A percentile compares a stretch with the other conserved stretches of the same genome.
phyloP scores from a whole-genome alignment of 2,888 invertebrate genomes.

The Nezara viridula region DNA sequence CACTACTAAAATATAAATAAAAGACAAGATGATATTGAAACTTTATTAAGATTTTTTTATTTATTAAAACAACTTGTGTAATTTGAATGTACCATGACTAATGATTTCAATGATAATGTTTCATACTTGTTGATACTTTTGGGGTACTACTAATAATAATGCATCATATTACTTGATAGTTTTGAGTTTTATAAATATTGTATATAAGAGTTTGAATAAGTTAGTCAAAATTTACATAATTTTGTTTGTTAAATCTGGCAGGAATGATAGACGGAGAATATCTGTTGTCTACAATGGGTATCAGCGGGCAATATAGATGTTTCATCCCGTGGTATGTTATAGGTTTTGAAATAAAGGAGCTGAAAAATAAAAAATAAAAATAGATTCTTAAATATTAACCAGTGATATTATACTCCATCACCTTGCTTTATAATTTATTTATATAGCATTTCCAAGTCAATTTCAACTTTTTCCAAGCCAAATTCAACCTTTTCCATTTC shows the following conservation, averaged over 20 bases:
- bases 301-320: not conserved
- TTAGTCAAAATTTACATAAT: not conserved
- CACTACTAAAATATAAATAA: not conserved
- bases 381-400: not conserved
- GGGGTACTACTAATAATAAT: not conserved
- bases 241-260: not conserved
- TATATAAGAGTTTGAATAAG: not conserved
- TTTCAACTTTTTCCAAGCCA: too few relatives aligned
- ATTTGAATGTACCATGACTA: not conserved
- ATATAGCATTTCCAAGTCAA: too few relatives aligned
- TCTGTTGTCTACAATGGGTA: not conserved
- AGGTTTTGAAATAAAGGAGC: not conserved
- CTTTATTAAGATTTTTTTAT: not conserved
- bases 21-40: not conserved
- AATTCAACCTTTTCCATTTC: too few relatives aligned
- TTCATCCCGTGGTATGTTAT: not conserved
- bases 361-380: not conserved
- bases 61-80: not conserved
- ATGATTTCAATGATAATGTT: not conserved
- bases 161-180: not conserved
- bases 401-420: not conserved
- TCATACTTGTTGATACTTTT: not conserved
- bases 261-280: not conserved
- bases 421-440: not conserved
- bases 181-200: not conserved